Percentiles rank a stretch among this genome's conserved stretches.
These are phyloP conservation scores for Scaptomyza tumidula DNA, from an alignment of 2,888 invertebrate genomes.

Conservation along the genomic window DNA sequence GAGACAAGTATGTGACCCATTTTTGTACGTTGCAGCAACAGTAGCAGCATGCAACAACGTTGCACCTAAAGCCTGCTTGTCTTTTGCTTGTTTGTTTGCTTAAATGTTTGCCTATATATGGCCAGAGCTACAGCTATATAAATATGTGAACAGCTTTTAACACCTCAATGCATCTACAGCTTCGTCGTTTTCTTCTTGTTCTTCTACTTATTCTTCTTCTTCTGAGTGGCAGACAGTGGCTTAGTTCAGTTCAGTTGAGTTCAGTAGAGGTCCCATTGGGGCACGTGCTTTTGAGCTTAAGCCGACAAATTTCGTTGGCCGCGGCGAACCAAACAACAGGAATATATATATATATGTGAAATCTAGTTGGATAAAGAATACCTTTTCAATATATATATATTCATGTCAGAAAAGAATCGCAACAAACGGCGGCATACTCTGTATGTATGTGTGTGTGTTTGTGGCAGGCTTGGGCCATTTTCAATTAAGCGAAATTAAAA, in stretches of 20 bases:
- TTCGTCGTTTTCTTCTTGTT: constrained; percentile 1
- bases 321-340: constrained; percentile 3
- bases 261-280: constrained; percentile 5
- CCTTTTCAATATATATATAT: constrained; percentile 17
- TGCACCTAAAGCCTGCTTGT: constrained; percentile 5
- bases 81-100: constrained; percentile 55
- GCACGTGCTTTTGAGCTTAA: constrained; percentile 8
- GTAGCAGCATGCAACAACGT: constrained; percentile 15
- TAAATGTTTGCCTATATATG: constrained; percentile 76
- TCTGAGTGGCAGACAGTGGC: constrained; percentile 10
- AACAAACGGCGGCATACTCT: neutral
- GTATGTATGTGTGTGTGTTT: constrained; percentile 6
- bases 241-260: constrained; percentile 1
- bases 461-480: constrained; percentile 52
- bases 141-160: constrained; percentile 78
- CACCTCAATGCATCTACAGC: constrained; percentile 53
- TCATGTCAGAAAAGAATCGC: constrained; percentile 4
- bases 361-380: constrained; percentile 9
- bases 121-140: constrained; percentile 70
- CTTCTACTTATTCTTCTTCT: constrained; percentile 14
- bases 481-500: constrained; percentile 81
- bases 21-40: constrained; percentile 38
- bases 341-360: neutral
- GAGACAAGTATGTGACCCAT: constrained; percentile 75
- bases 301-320: constrained; percentile 21